Base-by-base conservation (phyloP, 23 tunicate genomes). In the Trididemnum miniatum region DNA sequence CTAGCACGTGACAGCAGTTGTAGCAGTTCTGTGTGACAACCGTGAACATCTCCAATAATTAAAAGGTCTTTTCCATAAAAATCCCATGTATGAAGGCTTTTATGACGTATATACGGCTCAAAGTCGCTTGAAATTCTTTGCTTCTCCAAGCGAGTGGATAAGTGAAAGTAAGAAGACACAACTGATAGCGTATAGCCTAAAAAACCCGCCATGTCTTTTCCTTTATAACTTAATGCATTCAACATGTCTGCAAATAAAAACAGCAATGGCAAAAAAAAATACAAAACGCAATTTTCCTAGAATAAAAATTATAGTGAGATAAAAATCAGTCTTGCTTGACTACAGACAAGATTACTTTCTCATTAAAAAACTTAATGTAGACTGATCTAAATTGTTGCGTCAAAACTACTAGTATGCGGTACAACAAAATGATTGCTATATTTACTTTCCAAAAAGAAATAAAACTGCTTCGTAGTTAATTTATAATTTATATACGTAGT, bases 41-140 rank as follows among this genome's bases (percentile, higher is more conserved):
- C 97, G 59, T 91, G 97, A 20, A 91, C 88, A 50, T 91, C 97
- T 22, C 97, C 97, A 34, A 91, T 86, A 26, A 91, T 82, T 38
- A 91, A 50, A 3, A 91, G 62, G 67, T 91, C 97, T 57, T 81
- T 81, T 1, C 83, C 86, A 51, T 31, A 3, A 39, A 90, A 74
- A 44, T 79, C 89, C 20, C 29, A 0, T 35, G 54, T 26, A 30
- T 51, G 40, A 1, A 90, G 71, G 1, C 83, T 74, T 57, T 80
- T 85, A 73, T 90, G 96, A 2, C 79, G 71, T 20, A 90, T 54
- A 65, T 26, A 80, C 0, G 96, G 96, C 32, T 85, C 85, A 1
- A 59, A 64, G 25, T 85, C 77, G 65, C 77, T 57, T 23, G 20
- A 57, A 5, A 65, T 32, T 27, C 83, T 65, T 31, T 15, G 37